These are phyloP conservation scores for Pitangus sulphuratus DNA, from an alignment of 2,797 vertebrate species.

Conservation along the genomic window DNA sequence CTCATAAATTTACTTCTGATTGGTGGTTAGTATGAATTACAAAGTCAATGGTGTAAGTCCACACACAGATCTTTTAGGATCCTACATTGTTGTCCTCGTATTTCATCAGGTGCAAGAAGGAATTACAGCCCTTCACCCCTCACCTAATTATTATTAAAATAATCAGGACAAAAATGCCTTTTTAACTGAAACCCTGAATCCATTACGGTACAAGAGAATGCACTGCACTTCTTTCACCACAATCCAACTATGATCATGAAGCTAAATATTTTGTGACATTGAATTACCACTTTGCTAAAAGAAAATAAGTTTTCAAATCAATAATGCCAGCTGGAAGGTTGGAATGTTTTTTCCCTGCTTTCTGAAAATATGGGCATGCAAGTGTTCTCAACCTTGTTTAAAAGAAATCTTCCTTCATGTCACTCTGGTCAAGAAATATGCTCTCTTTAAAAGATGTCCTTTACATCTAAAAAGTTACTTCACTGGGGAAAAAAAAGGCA, in stretches of 20 bases:
- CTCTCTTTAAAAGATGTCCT: neutral
- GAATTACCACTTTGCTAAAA: neutral
- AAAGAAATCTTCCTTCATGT: neutral
- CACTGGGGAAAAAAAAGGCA: accelerated
- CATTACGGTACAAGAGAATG: neutral
- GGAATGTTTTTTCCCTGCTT: neutral
- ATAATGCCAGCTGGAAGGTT: neutral
- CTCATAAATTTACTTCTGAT: neutral
- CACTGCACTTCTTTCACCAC: neutral
- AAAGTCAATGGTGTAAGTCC: neutral
- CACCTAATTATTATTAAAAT: neutral
- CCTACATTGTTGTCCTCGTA: neutral
- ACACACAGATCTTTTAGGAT: neutral
- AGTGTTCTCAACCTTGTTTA: neutral
- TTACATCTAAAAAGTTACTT: neutral
- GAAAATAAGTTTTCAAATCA: neutral
- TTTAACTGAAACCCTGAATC: neutral
- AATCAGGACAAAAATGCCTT: neutral
- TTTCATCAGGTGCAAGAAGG: neutral
- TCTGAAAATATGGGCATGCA: neutral
- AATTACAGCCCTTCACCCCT: neutral
- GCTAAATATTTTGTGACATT: neutral
- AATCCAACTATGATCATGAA: neutral
- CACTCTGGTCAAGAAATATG: neutral
- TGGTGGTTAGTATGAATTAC: neutral